Evolutionary conservation across 2,113 vertebrate species (phyloP), one percentile per base, ranked within the genome.

Genomic region (Glaucidium brasilianum): DNA sequence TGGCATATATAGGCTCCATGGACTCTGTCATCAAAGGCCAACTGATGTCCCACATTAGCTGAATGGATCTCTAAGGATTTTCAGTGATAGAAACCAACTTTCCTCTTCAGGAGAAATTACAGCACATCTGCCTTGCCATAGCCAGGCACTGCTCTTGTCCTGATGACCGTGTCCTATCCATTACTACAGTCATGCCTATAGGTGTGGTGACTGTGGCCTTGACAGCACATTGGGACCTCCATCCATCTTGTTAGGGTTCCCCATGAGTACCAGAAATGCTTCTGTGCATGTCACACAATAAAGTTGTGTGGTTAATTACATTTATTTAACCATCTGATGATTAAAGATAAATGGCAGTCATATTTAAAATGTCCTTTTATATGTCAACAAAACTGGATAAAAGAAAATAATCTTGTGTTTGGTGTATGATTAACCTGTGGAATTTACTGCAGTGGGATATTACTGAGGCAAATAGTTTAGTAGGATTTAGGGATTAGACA

Each of bases 371-470:
- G 29, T 74, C 26, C 39, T 63, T 74, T 71, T 49, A 78, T 34
- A 43, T 66, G 73, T 23, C 81, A 72, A 50, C 78, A 80, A 76
- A 96, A 95, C 94, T 91, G 85, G 80, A 96, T 91, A 95, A 85
- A 92, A 93, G 89, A 88, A 92, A 97, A 96, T 52, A 92, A 94
- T 95, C 95, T 95, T 45, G 77, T 80, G 84, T 88, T 94, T 56
- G 79, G 95, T 98, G 47, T 97, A 97, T 98, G 92, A 97, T 97
- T 97, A 97, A 98, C 97, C 82, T 66, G 26, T 95, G 97, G 97
- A 97, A 98, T 97, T 97, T 98, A 97, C 96, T 98, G 96, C 96
- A 92, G 86, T 27, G 75, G 76, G 94, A 96, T 92, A 91, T 96
- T 92, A 96, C 96, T 75, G 92, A 94, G 64, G 68, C 96, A 97